Evolutionary conservation across 2,113 vertebrate genomes (phyloP), one percentile per base, ranked within the genome.

Genomic region (Tamias sibiricus): DNA sequence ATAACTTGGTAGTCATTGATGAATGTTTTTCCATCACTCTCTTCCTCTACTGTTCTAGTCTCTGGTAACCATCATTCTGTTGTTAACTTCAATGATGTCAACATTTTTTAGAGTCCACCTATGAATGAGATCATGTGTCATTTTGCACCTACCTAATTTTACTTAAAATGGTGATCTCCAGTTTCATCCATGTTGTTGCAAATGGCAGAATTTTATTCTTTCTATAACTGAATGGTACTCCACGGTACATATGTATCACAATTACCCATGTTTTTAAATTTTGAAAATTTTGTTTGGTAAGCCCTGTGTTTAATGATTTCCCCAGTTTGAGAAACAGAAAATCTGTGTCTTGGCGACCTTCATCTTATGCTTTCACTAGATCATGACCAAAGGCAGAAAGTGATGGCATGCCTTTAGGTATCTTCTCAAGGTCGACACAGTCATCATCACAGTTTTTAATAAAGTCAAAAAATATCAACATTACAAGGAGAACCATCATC

Each of bases 141-240:
- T 87, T 52, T 20, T 59, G 1, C 35, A 6, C 19, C 16, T 42
- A 1, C 0, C 4, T 28, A 22, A 4, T 59, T 87, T 4, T 1
- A 54, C 14, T 24, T 1, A 57, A 62, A 37, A 13, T 42, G 42
- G 75, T 44, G 71, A 26, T 13, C 28, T 88, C 3, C 20, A 22
- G 6, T 12, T 35, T n/a, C 12, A 75, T 57, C 1, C 9, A 20
- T 42, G 11, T 54, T 54, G 17, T 79, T 20, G 16, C 35, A 90
- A 52, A 80, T 68, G n/a, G 40, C 24, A 40, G 16, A 32, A 68
- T 68, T 47, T 28, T 6, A 68, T 37, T 20, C 35, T 10, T 49
- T 49, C 49, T 30, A 30, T 32, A 42, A 77, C 4, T 77, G 32
- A 66, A 47, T 32, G 28, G 4, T 22, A 54, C 37, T 90, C 14